These are phyloP conservation scores for Aphidius colemani DNA, from an alignment of 2,888 invertebrate genomes.

Conservation along the genomic window DNA sequence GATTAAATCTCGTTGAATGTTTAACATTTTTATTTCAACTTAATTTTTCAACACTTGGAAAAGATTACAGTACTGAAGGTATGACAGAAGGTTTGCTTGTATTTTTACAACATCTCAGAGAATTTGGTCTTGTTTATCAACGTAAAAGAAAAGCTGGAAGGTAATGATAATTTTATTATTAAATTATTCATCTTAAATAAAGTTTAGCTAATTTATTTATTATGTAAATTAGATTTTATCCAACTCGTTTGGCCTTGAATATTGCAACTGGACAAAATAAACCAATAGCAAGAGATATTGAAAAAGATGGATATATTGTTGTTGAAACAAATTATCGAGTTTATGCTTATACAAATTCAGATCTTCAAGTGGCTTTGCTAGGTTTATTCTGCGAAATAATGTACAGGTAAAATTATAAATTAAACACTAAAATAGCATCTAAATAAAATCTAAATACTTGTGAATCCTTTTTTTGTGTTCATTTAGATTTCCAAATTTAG, in stretches of 20 bases:
- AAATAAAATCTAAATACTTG: too few relatives aligned
- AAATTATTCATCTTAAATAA: neutral
- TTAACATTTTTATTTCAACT: slow-evolving; percentile 95
- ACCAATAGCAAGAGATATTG: slow-evolving; percentile 54
- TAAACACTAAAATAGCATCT: neutral
- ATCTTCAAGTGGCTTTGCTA: slow-evolving; percentile 89
- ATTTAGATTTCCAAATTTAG: slow-evolving; percentile 89
- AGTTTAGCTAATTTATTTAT: slow-evolving; percentile 4
- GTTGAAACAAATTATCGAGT: slow-evolving; percentile 96
- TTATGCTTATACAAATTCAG: slow-evolving; percentile 94
- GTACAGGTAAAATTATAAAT: slow-evolving; percentile 69
- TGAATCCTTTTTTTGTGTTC: too few relatives aligned
- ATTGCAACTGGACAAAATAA: slow-evolving; percentile 69
- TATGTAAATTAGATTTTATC: slow-evolving; percentile 75
- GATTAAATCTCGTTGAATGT: slow-evolving; percentile 87
- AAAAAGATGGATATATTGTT: slow-evolving; percentile 77
- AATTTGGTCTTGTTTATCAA: slow-evolving; percentile 97
- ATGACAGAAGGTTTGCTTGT: slow-evolving; percentile 85
- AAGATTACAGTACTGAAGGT: slow-evolving; percentile 95
- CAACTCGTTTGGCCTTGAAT: slow-evolving; percentile 89
- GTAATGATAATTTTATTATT: slow-evolving; percentile 57
- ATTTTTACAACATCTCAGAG: slow-evolving; percentile 93
- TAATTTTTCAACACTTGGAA: slow-evolving; percentile 91
- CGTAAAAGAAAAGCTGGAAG: slow-evolving; percentile 69
- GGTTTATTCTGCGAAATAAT: slow-evolving; percentile 91